phyloP scores from a whole-genome alignment of 2,888 invertebrate species.

The Aphelenchoides bicaudatus region DNA sequence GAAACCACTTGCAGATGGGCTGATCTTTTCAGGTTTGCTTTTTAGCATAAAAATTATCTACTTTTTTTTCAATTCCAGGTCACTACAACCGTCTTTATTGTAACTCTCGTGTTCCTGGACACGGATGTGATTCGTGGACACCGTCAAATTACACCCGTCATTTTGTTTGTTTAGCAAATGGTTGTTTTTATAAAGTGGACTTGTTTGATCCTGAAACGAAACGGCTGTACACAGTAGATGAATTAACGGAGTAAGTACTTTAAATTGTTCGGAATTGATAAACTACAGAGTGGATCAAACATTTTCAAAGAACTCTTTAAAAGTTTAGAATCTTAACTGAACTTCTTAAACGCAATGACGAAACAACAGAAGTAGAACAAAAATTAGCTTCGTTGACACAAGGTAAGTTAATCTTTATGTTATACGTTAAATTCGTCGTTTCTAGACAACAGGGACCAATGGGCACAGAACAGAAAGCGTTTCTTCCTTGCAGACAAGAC shows the following conservation, averaged over 20 bases:
- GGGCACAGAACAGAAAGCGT: conserved; percentile 44
- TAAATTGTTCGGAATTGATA: background rate
- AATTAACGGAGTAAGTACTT: conserved; percentile 19
- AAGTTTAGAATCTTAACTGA: conserved; percentile 50
- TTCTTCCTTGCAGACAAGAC: conserved; percentile 47
- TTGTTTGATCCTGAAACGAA: conserved; percentile 22
- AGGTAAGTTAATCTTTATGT: no score
- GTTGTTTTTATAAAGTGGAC: conserved; percentile 31
- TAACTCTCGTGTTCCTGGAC: conserved; percentile 37
- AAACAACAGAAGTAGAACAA: conserved; percentile 32
- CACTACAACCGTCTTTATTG: conserved; percentile 16
- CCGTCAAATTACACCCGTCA: conserved; percentile 17
- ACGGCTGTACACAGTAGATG: conserved; percentile 21
- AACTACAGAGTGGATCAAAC: background rate
- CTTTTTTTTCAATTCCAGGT: no score
- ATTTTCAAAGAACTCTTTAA: no score
- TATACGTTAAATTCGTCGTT: no score
- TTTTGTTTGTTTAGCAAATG: conserved; percentile 20
- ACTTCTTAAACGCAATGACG: conserved; percentile 37
- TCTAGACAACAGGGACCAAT: conserved; percentile 44
- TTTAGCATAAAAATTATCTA: no score
- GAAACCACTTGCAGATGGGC: conserved; percentile 45
- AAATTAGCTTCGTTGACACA: conserved; percentile 47
- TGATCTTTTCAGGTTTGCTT: conserved; percentile 42
- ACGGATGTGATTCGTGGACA: conserved; percentile 2